These are phyloP conservation scores for Stichodactyla mertensii DNA, from an alignment of 64 coral and sea anemone species.

Conservation along the genomic window DNA sequence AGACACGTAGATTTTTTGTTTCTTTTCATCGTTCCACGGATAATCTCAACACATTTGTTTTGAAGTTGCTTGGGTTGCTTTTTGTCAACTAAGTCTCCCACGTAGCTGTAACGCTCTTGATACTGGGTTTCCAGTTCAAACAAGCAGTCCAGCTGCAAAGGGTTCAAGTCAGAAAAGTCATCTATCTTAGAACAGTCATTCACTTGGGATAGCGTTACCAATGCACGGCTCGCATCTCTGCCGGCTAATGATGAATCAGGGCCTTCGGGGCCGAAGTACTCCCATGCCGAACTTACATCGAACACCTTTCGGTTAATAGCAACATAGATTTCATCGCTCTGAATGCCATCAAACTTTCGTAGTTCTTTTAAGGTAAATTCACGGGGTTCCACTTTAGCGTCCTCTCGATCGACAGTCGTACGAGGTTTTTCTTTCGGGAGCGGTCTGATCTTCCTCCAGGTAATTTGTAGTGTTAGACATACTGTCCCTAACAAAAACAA, in stretches of 20 bases:
- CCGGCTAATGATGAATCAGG: slow-evolving; percentile 63
- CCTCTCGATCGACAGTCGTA: background rate
- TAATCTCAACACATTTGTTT: slow-evolving; percentile 46
- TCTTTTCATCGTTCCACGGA: slow-evolving; percentile 2
- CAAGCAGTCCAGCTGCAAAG: slow-evolving; percentile 68
- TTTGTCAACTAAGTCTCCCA: slow-evolving; percentile 70
- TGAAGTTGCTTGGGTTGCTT: slow-evolving; percentile 70
- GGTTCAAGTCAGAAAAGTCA: slow-evolving; percentile 78
- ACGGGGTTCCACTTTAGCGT: background rate
- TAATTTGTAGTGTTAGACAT: slow-evolving; percentile 39
- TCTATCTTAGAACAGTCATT: slow-evolving; percentile 42
- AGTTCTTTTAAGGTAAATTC: slow-evolving; percentile 72
- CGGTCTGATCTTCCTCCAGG: slow-evolving; percentile 33
- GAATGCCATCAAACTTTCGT: slow-evolving; percentile 45
- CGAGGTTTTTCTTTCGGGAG: background rate
- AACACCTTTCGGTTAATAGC: slow-evolving; percentile 92
- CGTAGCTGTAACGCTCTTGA: slow-evolving; percentile 61
- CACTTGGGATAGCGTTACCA: slow-evolving; percentile 64
- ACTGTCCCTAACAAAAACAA: slow-evolving; percentile 32
- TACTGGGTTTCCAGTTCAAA: slow-evolving; percentile 89
- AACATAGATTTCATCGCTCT: slow-evolving; percentile 66
- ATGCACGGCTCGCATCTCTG: slow-evolving; percentile 85
- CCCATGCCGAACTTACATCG: slow-evolving; percentile 64
- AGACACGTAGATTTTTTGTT: background rate
- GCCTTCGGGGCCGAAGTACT: slow-evolving; percentile 60